Base-by-base conservation (phyloP, 2,888 invertebrate species). In the Xestobium rufovillosum region DNA sequence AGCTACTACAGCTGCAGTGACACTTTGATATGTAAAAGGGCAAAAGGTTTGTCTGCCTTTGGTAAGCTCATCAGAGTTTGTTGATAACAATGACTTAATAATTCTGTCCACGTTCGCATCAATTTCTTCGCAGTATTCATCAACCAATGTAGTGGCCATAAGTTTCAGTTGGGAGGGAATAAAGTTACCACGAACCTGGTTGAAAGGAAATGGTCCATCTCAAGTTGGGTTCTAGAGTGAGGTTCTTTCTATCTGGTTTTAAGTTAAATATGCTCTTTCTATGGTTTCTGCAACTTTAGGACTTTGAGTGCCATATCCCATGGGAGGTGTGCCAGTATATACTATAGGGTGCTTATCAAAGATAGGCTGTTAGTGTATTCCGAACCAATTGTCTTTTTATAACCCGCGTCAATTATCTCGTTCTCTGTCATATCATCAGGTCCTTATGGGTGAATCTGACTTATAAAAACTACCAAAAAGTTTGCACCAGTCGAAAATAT, bases 281-380 rank as follows among this genome's bases (percentile, higher is more conserved):
- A 54, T 42, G 2, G 52, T 47, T 28, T 54, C 53, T 14, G 50
- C 52, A 3, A 51, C 53, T 33, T 54, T 53, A 0, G 52, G 50
- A 8, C 44, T 51, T 39, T 53, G 53, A 4, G 48, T 47, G 17
- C 53, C 51, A 42, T 52, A 52, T 14, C 50, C 52, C 30, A 43
- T 42, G 17, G 52, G 51, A 8, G 52, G 52, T 26, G 49, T 46
- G 8, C 43, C 44, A 2, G 52, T 50, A 12, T 53, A 51, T 1
- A 51, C 14, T n/a, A n/a, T n/a, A n/a, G n/a, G n/a, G n/a, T n/a
- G n/a, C n/a, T n/a, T n/a, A n/a, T n/a, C n/a, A n/a, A n/a, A n/a
- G n/a, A n/a, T n/a, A n/a, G n/a, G n/a, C n/a, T n/a, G n/a, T n/a
- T n/a, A n/a, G n/a, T n/a, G n/a, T n/a, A n/a, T n/a, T n/a, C n/a